Conservation (phyloP, 2,113 vertebrate species). For the Chloropsis hardwickii region DNA sequence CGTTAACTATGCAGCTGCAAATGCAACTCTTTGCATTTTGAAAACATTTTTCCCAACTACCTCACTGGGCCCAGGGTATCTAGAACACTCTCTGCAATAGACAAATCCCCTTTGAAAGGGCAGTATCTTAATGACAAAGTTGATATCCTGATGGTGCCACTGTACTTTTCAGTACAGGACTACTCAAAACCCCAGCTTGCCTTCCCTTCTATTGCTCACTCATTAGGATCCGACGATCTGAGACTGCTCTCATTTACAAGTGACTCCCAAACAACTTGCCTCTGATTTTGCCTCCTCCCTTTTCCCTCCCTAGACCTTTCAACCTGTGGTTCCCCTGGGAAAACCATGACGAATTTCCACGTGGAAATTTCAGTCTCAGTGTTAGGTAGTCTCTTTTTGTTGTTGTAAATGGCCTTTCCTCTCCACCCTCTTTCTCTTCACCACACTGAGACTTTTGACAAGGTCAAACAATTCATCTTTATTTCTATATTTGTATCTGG, state of each 20-base stretch:
- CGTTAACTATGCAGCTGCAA: not conserved
- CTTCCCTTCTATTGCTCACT: not conserved
- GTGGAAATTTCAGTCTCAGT: not conserved
- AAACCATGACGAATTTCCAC: conserved; percentile 18
- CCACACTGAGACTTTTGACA: conserved; percentile 10
- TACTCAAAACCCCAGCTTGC: not conserved
- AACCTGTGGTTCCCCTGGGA: not conserved
- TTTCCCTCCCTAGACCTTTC: conserved; percentile 14
- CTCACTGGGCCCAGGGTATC: not conserved
- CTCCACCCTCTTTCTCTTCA: conserved; percentile 18
- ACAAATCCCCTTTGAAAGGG: not conserved
- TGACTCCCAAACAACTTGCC: not conserved
- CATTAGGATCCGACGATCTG: not conserved
- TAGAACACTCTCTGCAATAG: not conserved
- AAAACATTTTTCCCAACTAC: not conserved
- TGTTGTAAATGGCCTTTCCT: conserved; percentile 2
- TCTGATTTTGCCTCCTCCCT: not conserved
- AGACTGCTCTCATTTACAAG: not conserved
- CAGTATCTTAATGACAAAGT: not conserved
- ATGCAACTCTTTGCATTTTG: not conserved
- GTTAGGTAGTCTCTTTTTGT: not conserved
- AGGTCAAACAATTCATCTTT: conserved; percentile 25
- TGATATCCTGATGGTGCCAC: not conserved
- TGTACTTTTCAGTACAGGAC: not conserved
- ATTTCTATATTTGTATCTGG: conserved; percentile 8